These are phyloP conservation scores for Eucidaris tribuloides DNA, from an alignment of 35 echinoderm and acorn worm genomes.

Conservation along the genomic window DNA sequence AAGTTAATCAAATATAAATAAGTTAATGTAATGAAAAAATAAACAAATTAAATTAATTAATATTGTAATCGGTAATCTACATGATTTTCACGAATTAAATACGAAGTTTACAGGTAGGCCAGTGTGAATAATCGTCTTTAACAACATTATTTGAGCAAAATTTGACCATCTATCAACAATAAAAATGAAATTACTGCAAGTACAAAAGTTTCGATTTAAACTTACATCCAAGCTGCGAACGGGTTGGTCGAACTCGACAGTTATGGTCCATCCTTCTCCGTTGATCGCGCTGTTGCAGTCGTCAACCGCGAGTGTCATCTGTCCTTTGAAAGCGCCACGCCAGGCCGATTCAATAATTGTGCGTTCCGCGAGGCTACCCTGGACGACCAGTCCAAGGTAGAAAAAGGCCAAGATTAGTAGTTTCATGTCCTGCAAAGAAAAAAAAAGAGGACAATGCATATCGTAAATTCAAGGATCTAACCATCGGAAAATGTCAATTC, in stretches of 20 bases:
- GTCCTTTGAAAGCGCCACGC: conserved; percentile 5
- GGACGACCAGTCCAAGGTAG: not conserved
- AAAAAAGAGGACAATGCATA: not conserved
- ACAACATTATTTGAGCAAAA: too few relatives aligned
- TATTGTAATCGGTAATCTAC: too few relatives aligned
- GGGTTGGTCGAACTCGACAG: not conserved
- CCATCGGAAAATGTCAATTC: not conserved
- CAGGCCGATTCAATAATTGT: not conserved
- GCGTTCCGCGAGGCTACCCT: not conserved
- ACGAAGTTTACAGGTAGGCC: too few relatives aligned
- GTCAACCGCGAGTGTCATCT: not conserved
- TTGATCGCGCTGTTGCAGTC: not conserved
- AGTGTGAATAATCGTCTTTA: too few relatives aligned
- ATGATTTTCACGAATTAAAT: too few relatives aligned
- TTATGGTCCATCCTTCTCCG: not conserved
- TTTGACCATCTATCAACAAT: not conserved
- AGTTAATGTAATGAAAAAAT: too few relatives aligned
- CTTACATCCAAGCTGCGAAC: not conserved
- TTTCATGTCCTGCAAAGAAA: not conserved
- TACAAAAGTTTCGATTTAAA: not conserved
- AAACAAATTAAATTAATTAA: too few relatives aligned
- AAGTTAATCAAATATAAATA: too few relatives aligned
- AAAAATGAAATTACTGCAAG: not conserved
- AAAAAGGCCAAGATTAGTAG: not conserved
- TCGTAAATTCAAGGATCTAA: not conserved